Base-by-base conservation (phyloP, 92 coral and sea anemone genomes). In the Bergia puertoricense region DNA sequence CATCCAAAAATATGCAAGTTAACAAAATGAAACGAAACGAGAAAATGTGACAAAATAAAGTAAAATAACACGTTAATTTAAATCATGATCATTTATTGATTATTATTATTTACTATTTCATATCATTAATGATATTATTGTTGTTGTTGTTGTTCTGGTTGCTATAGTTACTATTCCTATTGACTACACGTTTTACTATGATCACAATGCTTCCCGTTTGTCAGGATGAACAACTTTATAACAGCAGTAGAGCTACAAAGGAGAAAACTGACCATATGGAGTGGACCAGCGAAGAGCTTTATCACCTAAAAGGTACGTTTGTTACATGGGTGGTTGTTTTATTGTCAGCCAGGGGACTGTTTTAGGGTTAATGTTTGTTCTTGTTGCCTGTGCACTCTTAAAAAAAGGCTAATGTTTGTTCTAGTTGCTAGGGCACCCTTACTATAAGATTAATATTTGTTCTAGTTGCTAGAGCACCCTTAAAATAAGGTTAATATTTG, bases 171-270 rank as follows among this genome's bases (percentile, higher is more conserved):
- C 30, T 30, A 30, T 30, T 30, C 30, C 30, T 30, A 30, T 30
- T 30, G 30, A 30, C 30, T 30, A 30, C 30, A 30, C 0, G 30
- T 54, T 15, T 54, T 10, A 79, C 11, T 11, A 36, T 45, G 23
- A 15, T 11, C 2, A 9, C 6, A 41, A 14, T 43, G 9, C 15
- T 15, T 7, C 42, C 45, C 5, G 2, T 18, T 18, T 65, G 0
- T 16, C 48, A 82, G 86, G 86, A 82, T 67, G 86, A 82, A 8
- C 86, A 82, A 42, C 30, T 82, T 6, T 82, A 67, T 43, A 82
- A 82, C 86, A 68, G 59, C 62, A 82, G 40, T 23, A 68, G 30
- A 82, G 77, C 54, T 45, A 42, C 77, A 82, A 51, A 57, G 10
- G 74, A 81, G 42, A 40, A n/a, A 67, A 44, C 39, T 6, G 77